Conservation (phyloP, 2,113 vertebrate genomes). For the Pygathrix nemaeus region DNA sequence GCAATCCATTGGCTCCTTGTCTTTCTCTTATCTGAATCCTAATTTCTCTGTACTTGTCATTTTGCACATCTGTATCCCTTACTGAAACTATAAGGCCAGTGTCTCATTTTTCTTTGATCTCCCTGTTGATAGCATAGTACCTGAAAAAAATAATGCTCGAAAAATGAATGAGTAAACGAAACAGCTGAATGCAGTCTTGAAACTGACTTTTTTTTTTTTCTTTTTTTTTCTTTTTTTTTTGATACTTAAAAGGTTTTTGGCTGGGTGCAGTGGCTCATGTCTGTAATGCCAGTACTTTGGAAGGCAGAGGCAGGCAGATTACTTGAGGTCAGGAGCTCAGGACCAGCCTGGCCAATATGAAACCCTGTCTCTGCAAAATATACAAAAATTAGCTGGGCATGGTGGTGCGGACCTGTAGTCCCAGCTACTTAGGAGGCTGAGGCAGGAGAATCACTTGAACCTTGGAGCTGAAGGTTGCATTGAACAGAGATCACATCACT, state of each 20-base stretch:
- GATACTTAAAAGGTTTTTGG: neutral
- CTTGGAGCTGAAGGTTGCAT: too few relatives aligned
- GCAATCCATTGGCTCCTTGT: neutral
- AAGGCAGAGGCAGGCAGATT: too few relatives aligned
- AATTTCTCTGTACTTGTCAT: neutral
- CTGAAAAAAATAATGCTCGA: neutral
- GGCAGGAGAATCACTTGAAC: too few relatives aligned
- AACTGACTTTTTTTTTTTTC: neutral
- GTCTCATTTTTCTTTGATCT: neutral
- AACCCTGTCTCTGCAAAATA: too few relatives aligned
- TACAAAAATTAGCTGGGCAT: too few relatives aligned
- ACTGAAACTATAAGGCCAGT: neutral
- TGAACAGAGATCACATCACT: too few relatives aligned
- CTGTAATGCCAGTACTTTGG: too few relatives aligned
- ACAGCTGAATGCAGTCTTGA: neutral
- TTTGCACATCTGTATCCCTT: neutral
- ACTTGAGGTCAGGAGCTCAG: too few relatives aligned
- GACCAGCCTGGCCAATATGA: too few relatives aligned
- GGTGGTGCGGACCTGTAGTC: too few relatives aligned
- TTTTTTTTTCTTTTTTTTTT: neutral
- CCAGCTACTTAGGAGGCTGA: too few relatives aligned
- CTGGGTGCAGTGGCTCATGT: too few relatives aligned
- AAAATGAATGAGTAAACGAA: neutral
- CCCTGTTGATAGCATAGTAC: neutral
- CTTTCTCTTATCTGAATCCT: neutral